These are phyloP conservation scores for Cladopsammia gracilis DNA, from an alignment of 64 coral and sea anemone genomes.

Conservation along the genomic window DNA sequence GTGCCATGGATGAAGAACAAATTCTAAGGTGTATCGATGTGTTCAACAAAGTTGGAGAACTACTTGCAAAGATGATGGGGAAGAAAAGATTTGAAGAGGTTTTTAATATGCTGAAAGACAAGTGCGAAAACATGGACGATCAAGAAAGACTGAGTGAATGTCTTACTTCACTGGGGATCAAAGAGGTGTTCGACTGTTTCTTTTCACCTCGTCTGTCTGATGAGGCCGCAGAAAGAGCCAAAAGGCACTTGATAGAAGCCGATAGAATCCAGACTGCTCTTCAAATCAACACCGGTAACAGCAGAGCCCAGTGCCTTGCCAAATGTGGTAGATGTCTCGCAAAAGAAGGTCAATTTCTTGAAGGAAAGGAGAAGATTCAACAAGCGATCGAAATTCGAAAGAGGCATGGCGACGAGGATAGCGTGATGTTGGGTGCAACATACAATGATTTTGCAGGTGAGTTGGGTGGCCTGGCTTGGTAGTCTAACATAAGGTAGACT, in stretches of 20 bases:
- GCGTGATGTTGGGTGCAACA: conserved; percentile 43
- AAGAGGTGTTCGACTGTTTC: not conserved
- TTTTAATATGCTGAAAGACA: not conserved
- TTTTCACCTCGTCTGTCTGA: not conserved
- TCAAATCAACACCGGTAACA: not conserved
- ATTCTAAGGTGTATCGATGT: not conserved
- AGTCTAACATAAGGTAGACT: too few relatives aligned
- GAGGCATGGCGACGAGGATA: not conserved
- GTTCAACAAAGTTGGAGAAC: conserved; percentile 36
- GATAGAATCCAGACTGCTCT: not conserved
- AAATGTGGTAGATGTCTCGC: conserved; percentile 30
- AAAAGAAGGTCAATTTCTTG: not conserved
- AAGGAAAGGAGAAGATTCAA: not conserved
- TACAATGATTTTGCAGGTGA: conserved; percentile 57
- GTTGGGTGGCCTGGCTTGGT: too few relatives aligned
- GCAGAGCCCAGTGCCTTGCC: conserved; percentile 40
- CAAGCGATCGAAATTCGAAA: not conserved
- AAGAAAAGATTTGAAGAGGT: not conserved
- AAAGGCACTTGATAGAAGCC: conserved; percentile 9
- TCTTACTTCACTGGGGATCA: conserved; percentile 47
- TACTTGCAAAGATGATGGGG: conserved; percentile 55
- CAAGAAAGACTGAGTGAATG: conserved; percentile 23
- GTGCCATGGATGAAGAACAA: not conserved
- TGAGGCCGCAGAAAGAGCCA: conserved; percentile 1
- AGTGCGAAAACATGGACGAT: not conserved